Base-by-base conservation (phyloP, 2,888 invertebrate species). In the Ditylenchus weischeri region DNA sequence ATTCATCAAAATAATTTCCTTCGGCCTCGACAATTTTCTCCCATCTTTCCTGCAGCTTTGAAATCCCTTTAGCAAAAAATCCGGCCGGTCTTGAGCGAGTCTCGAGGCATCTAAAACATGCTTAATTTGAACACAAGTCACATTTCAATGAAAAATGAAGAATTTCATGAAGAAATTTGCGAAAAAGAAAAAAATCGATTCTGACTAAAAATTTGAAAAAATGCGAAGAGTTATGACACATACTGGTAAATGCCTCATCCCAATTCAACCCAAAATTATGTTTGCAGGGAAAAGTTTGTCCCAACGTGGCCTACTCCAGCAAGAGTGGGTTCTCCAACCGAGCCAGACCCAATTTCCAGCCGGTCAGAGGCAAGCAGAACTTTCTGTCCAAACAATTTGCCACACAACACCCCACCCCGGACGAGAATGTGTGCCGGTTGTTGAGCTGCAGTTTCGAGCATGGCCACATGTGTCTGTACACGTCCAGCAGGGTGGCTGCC, bases 341-440 rank as follows among this genome's bases (percentile, higher is more conserved):
- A 21, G 23, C 23, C 21, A 23, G 23, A 54, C 29, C 29, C 10
- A 54, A 54, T 8, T 23, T 23, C n/a, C 54, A 54, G 11, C 54
- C n/a, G 1, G n/a, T 15, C 11, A 21, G 23, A 21, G 29, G 23
- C 10, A 21, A 21, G 11, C 50, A 19, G 50, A 8, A 43, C 13
- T 43, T 43, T 8, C 15, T 54, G 6, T 54, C 54, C 11, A 29
- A 51, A 21, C 11, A 21, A 11, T 54, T 23, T 29, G 11, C 50
- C 6, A 18, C 21, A 13, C n/a, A 5, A 13, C 43, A 50, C 57
- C 38, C 58, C 4, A 51, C 68, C 15, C 78, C 76, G 7, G 78
- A 79, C 68, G 69, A 75, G 29, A 81, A 81, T 70, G 81, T 81
- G 10, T 81, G 81, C 58, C 72, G 81, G 23, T 69, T 81, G 11